Evolutionary conservation across 2,113 vertebrate species (phyloP), one percentile per base, ranked within the genome.

Genomic region (Leptobrachium leishanense): DNA sequence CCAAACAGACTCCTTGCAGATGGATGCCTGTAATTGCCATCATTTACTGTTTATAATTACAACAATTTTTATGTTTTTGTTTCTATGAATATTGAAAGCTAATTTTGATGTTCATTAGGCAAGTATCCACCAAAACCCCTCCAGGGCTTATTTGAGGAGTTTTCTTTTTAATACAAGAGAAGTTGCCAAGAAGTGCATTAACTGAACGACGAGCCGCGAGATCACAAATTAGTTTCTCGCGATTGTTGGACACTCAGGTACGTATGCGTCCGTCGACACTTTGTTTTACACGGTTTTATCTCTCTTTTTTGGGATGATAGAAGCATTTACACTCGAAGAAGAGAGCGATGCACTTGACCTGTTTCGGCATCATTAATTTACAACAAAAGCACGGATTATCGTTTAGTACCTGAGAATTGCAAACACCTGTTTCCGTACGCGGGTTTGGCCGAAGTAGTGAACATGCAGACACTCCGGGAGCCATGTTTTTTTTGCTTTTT

Each of bases 41-140:
- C 70, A 68, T 80, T 74, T 72, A 74, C 77, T 59, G 77, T 73
- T 67, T 74, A 57, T 80, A 80, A 80, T 80, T 74, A 74, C 64
- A 62, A 43, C 55, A 31, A 74, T 80, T 74, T 78, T 80, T 68
- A 44, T 57, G 53, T 67, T 79, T 79, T 74, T 80, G 64, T 74
- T 80, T 68, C 65, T 80, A 80, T 80, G 77, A 80, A 80, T 80
- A 80, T 74, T 44, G 64, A 73, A 80, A 80, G 77, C 63, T 80
- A 67, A 80, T 74, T 80, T 74, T 80, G 63, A 80, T 80, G 77
- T 80, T 80, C 71, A 80, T 80, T 80, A 73, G 71, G 71, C 77
- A 74, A 70, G 50, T 68, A 68, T 80, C 77, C 77, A 73, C 71
- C 65, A 59, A 43, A 80, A 74, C 46, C 64, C 64, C 77, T 74